These are phyloP conservation scores for Amiota communis DNA, from an alignment of 2,888 invertebrate genomes.

Conservation along the genomic window DNA sequence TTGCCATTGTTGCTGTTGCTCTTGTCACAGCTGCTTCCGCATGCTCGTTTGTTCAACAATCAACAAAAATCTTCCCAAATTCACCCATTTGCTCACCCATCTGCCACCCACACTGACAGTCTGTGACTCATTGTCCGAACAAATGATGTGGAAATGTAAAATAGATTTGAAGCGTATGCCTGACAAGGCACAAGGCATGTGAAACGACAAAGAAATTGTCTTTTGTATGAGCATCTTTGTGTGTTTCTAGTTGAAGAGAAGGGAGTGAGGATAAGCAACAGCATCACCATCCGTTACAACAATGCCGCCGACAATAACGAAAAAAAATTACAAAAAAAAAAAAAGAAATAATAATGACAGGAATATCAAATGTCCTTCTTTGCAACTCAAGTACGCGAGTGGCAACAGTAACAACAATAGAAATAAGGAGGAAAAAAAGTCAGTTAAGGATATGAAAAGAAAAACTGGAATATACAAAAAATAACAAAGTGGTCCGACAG, in stretches of 20 bases:
- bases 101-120: slow-evolving; percentile 53
- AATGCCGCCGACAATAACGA: neutral
- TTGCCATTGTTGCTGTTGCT: slow-evolving; percentile 33
- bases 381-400: neutral
- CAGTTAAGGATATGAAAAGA: too few relatives aligned
- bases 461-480: too few relatives aligned
- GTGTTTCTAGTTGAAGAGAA: too few relatives aligned
- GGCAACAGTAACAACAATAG: neutral
- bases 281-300: too few relatives aligned
- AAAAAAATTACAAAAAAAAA: neutral
- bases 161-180: slow-evolving; percentile 62
- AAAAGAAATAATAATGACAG: slow-evolving; percentile 35
- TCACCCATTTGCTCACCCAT: slow-evolving; percentile 40
- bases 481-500: too few relatives aligned
- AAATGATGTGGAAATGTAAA: slow-evolving; percentile 71
- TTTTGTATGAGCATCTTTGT: too few relatives aligned
- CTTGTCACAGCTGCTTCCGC: neutral
- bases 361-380: slow-evolving; percentile 35
- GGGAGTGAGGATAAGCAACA: too few relatives aligned
- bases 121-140: slow-evolving; percentile 66
- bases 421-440: neutral
- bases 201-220: slow-evolving; percentile 23
- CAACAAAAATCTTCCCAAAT: too few relatives aligned
- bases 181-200: slow-evolving; percentile 20
- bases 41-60: slow-evolving; percentile 27